A percentile compares a stretch with the other conserved stretches of the same genome.
These are phyloP conservation scores for Nipponia nippon DNA, from an alignment of 2,113 vertebrate genomes.

Conservation along the genomic window DNA sequence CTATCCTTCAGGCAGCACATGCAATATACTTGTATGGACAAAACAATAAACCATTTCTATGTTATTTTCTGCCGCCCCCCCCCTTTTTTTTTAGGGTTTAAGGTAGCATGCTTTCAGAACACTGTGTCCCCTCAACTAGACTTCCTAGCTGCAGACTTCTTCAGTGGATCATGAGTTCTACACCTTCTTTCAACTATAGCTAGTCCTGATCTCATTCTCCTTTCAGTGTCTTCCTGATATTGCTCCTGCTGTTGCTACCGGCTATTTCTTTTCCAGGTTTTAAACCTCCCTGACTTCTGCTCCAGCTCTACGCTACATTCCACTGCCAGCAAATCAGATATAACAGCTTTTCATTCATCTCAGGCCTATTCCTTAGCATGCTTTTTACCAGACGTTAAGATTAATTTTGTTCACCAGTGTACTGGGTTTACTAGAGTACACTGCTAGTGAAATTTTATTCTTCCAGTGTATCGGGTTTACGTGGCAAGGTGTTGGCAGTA, in stretches of 20 bases:
- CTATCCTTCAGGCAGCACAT: not conserved
- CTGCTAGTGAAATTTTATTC: not conserved
- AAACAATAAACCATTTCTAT: not conserved
- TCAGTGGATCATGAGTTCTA: not conserved
- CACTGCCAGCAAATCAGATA: not conserved
- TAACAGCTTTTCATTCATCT: not conserved
- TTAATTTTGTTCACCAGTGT: not conserved
- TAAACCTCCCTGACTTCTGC: not conserved
- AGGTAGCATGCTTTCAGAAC: not conserved
- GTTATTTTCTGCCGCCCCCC: not conserved
- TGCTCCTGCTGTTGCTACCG: not conserved
- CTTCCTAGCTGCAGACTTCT: not conserved
- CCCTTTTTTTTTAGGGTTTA: not conserved
- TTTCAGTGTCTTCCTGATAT: not conserved
- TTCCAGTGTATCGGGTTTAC: not conserved
- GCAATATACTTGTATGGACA: not conserved
- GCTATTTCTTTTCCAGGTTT: not conserved
- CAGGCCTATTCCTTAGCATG: not conserved
- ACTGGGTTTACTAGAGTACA: not conserved
- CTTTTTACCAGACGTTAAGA: not conserved
- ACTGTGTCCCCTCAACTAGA: not conserved
- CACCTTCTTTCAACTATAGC: not conserved
- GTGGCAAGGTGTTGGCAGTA: not conserved
- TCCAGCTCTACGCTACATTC: not conserved
- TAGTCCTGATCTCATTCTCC: not conserved